These are phyloP conservation scores for Centrocercus urophasianus DNA, from an alignment of 2,113 vertebrate species.

Conservation along the genomic window DNA sequence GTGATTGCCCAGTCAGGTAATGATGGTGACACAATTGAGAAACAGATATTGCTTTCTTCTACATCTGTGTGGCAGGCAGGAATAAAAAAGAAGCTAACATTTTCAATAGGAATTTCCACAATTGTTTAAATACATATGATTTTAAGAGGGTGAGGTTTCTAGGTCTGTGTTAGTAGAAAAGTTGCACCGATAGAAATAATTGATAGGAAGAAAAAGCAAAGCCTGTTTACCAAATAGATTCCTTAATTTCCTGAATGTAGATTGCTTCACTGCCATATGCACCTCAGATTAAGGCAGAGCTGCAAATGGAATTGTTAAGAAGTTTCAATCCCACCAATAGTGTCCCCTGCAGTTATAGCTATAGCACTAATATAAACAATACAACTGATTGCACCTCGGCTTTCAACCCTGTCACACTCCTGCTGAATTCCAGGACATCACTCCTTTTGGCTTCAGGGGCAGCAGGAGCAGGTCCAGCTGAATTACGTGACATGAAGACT, in stretches of 20 bases:
- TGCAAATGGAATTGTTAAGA: constrained; percentile 49
- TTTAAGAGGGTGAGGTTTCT: background rate
- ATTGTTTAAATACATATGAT: background rate
- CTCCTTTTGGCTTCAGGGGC: background rate
- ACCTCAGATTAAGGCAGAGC: constrained; percentile 18
- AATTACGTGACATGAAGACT: constrained; percentile 26
- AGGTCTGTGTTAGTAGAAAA: background rate
- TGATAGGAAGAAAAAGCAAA: background rate
- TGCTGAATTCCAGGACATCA: background rate
- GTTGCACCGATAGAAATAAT: background rate
- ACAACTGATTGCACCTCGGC: background rate
- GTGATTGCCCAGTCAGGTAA: background rate
- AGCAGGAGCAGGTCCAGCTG: constrained; percentile 34
- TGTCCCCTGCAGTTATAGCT: constrained; percentile 12
- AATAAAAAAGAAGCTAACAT: background rate
- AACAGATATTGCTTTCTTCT: background rate
- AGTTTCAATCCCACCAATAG: constrained; percentile 15
- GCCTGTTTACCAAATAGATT: background rate
- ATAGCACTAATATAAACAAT: background rate
- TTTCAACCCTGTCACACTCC: constrained; percentile 21
- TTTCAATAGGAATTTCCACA: background rate
- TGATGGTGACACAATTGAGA: background rate
- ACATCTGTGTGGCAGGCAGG: background rate
- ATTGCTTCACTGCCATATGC: background rate
- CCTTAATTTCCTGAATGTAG: constrained; percentile 31